Evolutionary conservation across 2,797 vertebrate genomes (phyloP).

Genomic region (Acrocephalus scirpaceus): DNA sequence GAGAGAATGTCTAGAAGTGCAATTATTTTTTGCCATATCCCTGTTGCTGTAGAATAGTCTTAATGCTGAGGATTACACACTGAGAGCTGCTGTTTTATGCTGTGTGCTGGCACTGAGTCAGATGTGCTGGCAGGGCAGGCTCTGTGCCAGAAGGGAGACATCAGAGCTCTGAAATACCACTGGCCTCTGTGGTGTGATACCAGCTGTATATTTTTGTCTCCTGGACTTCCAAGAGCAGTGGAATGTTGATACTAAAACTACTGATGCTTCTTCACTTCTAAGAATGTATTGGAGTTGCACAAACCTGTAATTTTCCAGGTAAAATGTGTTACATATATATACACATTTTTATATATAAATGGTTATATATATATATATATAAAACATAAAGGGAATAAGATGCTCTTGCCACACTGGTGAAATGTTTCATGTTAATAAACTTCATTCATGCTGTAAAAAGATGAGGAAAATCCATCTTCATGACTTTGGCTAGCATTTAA

Average conservation of each 20-base stretch:
- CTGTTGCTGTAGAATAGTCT: neutral
- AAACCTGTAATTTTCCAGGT: neutral
- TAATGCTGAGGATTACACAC: neutral
- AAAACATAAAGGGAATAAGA: neutral
- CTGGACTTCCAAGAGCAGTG: neutral
- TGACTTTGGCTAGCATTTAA: neutral
- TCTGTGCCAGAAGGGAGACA: neutral
- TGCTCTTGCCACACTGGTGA: neutral
- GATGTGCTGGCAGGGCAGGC: neutral
- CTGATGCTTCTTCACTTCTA: neutral
- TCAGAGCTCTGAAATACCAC: neutral
- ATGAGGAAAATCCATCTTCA: neutral
- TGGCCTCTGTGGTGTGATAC: neutral
- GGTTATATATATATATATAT: too few relatives aligned
- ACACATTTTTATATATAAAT: neutral
- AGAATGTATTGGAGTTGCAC: neutral
- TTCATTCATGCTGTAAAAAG: neutral
- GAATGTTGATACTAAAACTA: neutral
- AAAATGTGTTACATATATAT: neutral
- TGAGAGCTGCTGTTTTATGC: neutral
- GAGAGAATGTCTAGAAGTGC: constrained; percentile 24
- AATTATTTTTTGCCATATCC: neutral
- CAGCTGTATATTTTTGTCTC: neutral
- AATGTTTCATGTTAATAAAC: neutral
- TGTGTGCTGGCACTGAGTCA: neutral